phyloP scores from a whole-genome alignment of 2,797 vertebrate genomes.

The Chanos chanos region DNA sequence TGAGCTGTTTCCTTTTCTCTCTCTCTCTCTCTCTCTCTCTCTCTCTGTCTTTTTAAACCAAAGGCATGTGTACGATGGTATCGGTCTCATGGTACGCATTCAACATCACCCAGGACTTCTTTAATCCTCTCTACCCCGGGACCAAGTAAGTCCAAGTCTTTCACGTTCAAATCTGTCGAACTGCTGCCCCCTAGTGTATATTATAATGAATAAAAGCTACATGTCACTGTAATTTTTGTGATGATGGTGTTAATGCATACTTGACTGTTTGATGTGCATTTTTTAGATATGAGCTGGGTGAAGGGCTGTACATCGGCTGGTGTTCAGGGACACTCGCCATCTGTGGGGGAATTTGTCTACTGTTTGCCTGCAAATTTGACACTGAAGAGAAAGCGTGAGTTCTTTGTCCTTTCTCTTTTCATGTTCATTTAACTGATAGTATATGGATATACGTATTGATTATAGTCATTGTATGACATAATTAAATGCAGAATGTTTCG shows the following conservation, averaged over 20 bases:
- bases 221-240: not conserved
- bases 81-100: constrained; percentile 89
- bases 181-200: constrained; percentile 34
- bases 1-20: too few species aligned
- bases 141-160: constrained; percentile 71
- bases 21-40: not conserved
- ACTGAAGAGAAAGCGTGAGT: constrained; percentile 67
- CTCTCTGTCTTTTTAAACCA: constrained; percentile 17
- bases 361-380: constrained; percentile 66
- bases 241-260: not conserved
- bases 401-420: not conserved
- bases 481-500: too few species aligned
- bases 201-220: not conserved
- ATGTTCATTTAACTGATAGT: not conserved
- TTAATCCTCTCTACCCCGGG: constrained; percentile 75
- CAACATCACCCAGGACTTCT: constrained; percentile 87
- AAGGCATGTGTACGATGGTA: constrained; percentile 83
- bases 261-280: constrained; percentile 1
- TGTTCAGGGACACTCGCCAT: constrained; percentile 77
- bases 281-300: constrained; percentile 85
- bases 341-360: constrained; percentile 64
- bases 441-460: too few species aligned
- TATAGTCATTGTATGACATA: not conserved
- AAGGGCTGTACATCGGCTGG: constrained; percentile 88
- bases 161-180: not conserved